Percentiles rank a stretch among this genome's conserved stretches.
Conservation (phyloP, 2,888 invertebrate species). For the Allacma fusca region DNA sequence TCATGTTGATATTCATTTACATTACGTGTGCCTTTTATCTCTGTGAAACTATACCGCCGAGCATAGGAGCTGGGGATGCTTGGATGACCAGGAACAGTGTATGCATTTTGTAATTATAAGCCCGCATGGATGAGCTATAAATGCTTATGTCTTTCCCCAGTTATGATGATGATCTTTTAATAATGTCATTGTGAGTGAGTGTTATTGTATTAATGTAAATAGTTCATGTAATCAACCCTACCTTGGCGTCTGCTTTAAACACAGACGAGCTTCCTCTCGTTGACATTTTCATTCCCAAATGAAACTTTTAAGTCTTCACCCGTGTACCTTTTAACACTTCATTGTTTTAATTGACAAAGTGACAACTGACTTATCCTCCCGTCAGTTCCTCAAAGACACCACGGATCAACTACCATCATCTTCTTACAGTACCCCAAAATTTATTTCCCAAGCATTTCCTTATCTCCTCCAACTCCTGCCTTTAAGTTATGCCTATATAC, state of each 20-base stretch:
- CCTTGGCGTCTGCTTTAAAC: constrained; percentile 14
- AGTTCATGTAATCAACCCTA: constrained; percentile 19
- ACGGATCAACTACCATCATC: too few species aligned
- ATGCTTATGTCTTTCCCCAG: background rate
- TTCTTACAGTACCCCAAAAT: too few species aligned
- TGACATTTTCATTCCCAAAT: constrained; percentile 8
- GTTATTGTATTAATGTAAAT: constrained; percentile 37
- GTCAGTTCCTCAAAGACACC: too few species aligned
- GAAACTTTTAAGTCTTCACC: too few species aligned
- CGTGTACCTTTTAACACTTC: background rate
- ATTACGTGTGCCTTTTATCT: too few species aligned
- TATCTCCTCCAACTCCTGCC: too few species aligned
- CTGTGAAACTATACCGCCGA: too few species aligned
- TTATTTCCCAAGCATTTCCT: too few species aligned
- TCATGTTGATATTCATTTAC: too few species aligned
- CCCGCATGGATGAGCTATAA: background rate
- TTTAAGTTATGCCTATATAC: too few species aligned
- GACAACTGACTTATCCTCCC: too few species aligned
- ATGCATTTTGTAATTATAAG: background rate
- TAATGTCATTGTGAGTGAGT: constrained; percentile 33
- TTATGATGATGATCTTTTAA: constrained; percentile 38
- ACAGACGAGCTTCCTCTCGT: background rate
- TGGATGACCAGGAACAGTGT: background rate
- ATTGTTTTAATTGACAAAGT: constrained; percentile 7
- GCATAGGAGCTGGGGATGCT: background rate